phyloP scores from a whole-genome alignment of 2,113 vertebrate genomes.

The Hyla sarda region DNA sequence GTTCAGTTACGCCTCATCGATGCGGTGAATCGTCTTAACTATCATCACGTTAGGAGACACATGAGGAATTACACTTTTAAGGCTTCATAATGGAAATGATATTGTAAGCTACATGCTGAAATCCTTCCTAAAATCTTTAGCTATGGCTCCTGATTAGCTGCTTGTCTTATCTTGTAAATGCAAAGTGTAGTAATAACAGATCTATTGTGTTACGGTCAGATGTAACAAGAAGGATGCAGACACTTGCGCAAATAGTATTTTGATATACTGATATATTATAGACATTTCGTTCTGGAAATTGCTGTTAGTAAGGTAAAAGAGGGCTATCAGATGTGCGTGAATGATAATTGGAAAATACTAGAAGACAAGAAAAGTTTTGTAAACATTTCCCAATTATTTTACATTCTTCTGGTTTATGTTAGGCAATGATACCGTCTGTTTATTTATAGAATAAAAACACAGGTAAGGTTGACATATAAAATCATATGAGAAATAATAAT shows the following conservation, averaged over 20 bases:
- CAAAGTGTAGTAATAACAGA: constrained; percentile 23
- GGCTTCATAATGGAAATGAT: constrained; percentile 23
- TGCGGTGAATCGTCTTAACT: background rate
- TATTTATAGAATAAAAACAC: background rate
- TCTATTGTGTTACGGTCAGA: constrained; percentile 19
- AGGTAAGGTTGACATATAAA: background rate
- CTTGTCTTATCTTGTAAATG: constrained; percentile 26
- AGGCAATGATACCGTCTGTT: background rate
- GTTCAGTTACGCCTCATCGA: constrained; percentile 11
- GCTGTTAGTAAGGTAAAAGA: background rate
- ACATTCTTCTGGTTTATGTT: background rate
- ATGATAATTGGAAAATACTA: background rate
- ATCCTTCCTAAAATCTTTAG: background rate
- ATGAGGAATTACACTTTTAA: constrained; percentile 1
- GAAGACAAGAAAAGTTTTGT: background rate
- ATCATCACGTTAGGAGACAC: background rate
- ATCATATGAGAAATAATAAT: background rate
- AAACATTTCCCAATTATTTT: background rate
- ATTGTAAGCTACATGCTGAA: background rate
- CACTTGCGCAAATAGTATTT: background rate
- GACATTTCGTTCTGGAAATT: constrained; percentile 4
- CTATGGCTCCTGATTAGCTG: background rate
- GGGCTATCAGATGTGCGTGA: background rate
- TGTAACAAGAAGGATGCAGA: constrained; percentile 14
- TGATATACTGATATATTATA: background rate